Base-by-base conservation (phyloP, 2,113 vertebrate genomes). In the Hemiprocne comata region DNA sequence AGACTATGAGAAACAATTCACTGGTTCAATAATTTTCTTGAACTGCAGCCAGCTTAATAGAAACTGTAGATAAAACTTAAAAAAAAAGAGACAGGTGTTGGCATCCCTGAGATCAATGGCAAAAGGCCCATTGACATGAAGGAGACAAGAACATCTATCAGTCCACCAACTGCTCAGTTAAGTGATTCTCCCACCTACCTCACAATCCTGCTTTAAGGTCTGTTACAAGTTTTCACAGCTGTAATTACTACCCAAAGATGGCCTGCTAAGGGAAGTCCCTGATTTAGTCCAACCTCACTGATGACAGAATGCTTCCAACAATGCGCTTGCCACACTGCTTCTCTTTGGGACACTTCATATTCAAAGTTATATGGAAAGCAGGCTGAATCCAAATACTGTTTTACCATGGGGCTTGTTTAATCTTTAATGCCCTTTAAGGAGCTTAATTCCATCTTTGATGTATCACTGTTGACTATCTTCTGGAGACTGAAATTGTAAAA, bases 51-150 rank as follows among this genome's bases (percentile, higher is more conserved):
- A 96, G 31, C 50, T 78, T 93, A 57, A 61, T 40, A 44, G 79
- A 84, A 97, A 94, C 6, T 51, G 62, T 75, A 90, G 79, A 72
- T 75, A 88, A 90, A 96, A 81, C 65, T 86, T 64, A 62, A 84
- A 85, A 90, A 54, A 69, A 51, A 17, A 65, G 61, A 90, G 75
- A 81, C 57, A 86, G n/a, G 19, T 95, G 31, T 28, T 93, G 61
- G 75, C 53, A 91, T 88, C 51, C 19, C 19, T 80, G 70, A 80
- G 31, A 80, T 86, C 48, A 53, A 6, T 64, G 78, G 38, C n/a
- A 73, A 46, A 95, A 89, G 17, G 82, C 66, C 58, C 62, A 54
- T 24, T 54, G 81, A 54, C 46, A 73, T 42, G 25, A 70, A 26
- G 24, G 13, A 85, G 70, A 70, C 66, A 88, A 60, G 75, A 85